Evolutionary conservation across 2,888 invertebrate species (phyloP).

Genomic region (Sturmia bella): DNA sequence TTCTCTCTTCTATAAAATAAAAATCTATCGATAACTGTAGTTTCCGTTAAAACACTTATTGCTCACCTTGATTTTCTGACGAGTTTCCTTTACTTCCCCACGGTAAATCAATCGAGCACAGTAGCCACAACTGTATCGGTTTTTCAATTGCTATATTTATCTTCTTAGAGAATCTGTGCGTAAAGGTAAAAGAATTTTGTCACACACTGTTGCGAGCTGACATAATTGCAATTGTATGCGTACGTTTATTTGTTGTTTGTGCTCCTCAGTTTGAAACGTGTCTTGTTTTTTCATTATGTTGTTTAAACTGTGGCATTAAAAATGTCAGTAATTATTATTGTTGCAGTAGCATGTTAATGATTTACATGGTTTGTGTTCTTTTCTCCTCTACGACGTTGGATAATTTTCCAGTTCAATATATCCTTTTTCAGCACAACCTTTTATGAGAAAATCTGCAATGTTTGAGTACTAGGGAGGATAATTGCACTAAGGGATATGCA

Average conservation of each 20-base stretch:
- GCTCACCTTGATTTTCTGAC: too few relatives aligned
- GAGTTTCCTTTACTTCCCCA: too few relatives aligned
- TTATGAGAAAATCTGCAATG: neutral
- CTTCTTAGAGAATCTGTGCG: too few relatives aligned
- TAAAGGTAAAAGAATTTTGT: too few relatives aligned
- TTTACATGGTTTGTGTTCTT: constrained; percentile 54
- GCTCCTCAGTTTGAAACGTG: neutral
- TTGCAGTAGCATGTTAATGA: constrained; percentile 62
- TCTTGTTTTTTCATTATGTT: constrained; percentile 10
- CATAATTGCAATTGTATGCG: neutral
- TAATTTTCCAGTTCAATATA: constrained; percentile 41
- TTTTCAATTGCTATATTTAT: too few relatives aligned
- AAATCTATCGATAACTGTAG: too few relatives aligned
- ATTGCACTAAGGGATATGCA: neutral
- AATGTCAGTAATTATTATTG: constrained; percentile 67
- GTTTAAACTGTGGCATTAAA: constrained; percentile 41
- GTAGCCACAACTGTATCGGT: too few relatives aligned
- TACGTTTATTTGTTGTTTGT: neutral
- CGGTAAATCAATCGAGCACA: too few relatives aligned
- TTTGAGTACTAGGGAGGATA: neutral
- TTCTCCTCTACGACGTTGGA: constrained; percentile 48
- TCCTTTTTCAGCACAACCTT: constrained; percentile 14
- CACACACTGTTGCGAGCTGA: neutral
- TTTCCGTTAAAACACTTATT: too few relatives aligned
- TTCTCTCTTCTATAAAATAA: too few relatives aligned